phyloP scores from a whole-genome alignment of 2,113 vertebrate species.

The Atlantisia rogersi region DNA sequence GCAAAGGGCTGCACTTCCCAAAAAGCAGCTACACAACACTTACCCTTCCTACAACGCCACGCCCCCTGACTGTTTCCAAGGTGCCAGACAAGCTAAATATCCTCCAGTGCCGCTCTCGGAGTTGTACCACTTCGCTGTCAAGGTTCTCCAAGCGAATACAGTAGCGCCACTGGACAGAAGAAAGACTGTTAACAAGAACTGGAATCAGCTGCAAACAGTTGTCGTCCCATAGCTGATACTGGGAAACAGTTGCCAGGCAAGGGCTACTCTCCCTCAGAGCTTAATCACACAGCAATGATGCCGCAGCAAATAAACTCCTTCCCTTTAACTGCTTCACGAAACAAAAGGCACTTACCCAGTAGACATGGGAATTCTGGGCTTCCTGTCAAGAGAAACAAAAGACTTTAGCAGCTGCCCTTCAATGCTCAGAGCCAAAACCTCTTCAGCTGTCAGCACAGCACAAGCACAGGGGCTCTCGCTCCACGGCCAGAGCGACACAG shows the following conservation, averaged over 20 bases:
- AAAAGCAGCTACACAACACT: neutral
- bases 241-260: neutral
- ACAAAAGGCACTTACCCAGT: slow-evolving; percentile 89
- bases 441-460: slow-evolving; percentile 33
- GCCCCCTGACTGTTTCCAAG: slow-evolving; percentile 93
- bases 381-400: slow-evolving; percentile 81
- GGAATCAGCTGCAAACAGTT: neutral
- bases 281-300: neutral
- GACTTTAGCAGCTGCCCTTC: slow-evolving; percentile 39
- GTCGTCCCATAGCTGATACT: neutral
- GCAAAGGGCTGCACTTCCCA: fast-evolving
- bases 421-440: neutral
- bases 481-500: neutral
- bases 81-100: slow-evolving; percentile 98
- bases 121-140: slow-evolving; percentile 92
- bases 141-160: slow-evolving; percentile 98
- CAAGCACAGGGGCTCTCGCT: neutral
- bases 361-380: slow-evolving; percentile 97
- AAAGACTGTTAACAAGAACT: neutral
- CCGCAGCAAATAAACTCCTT: neutral
- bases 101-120: slow-evolving; percentile 95
- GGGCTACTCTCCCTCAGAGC: neutral
- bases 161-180: slow-evolving; percentile 88
- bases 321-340: neutral
- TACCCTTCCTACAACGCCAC: slow-evolving; percentile 94